Base-by-base conservation (phyloP, 2,113 vertebrate species). In the Lepus europaeus region DNA sequence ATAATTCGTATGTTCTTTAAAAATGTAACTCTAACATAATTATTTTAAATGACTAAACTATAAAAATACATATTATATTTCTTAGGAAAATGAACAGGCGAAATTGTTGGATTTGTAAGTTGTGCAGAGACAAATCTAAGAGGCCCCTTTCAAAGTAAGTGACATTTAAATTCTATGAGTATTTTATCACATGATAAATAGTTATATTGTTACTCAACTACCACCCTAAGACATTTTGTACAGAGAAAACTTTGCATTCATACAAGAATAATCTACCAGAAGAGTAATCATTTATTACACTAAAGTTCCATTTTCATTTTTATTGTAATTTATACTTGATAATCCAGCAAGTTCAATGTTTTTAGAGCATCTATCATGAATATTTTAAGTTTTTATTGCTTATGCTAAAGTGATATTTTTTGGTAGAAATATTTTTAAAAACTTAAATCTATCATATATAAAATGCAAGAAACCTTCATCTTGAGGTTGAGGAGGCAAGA, bases 31-130 rank as follows among this genome's bases (percentile, higher is more conserved):
- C n/a, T 76, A 93, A n/a, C 14, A 27, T 8, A 83, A 73, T 68
- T 66, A 92, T 83, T 72, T 94, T 76, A 63, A 79, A 78, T 61
- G 45, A 61, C 61, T 94, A 72, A 92, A 69, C 90, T 81, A 92
- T 74, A 83, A 63, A 70, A 56, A 45, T 27, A 78, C 1, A 6
- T 94, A 9, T 94, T 98, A 74, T 95, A 59, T 94, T 78, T 80
- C 23, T 96, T 88, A 98, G 97, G 84, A 98, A 95, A 96, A 98
- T 96, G 97, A 98, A 51, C 88, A 90, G 91, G 81, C 88, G 25
- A 31, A 84, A 49, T 86, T 98, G 96, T 20, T 98, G 98, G 97
- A 83, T 98, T 90, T 98, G 97, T 87, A 98, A 97, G 73, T 69
- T 77, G 56, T 96, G 97, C 95, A 93, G 96, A 96, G 64, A 90